Base-by-base conservation (phyloP, 2,888 invertebrate genomes). In the Ernsta delagoae region DNA sequence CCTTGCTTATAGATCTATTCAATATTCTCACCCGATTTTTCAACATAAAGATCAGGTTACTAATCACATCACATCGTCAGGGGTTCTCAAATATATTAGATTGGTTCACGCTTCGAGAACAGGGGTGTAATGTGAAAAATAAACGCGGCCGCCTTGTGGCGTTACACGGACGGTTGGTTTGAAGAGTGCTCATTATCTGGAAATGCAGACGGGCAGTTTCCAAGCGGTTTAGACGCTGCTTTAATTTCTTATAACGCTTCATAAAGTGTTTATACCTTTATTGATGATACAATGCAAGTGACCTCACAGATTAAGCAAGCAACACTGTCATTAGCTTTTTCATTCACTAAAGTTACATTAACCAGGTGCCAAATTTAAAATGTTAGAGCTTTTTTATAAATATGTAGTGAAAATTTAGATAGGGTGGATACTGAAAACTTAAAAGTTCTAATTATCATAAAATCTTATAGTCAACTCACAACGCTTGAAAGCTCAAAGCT, bases 111-210 rank as follows among this genome's bases (percentile, higher is more conserved):
- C 59, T 59, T 65, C 65, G 41, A 36, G 50, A 59, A 50, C 59
- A 54, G 65, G 65, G 65, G 59, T 60, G 66, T 66, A 59, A 66
- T 66, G 66, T 60, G 66, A 59, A 60, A 66, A 66, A 60, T 60
- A 59, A 66, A 66, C 66, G 59, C 31, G 48, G 41, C 65, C 60
- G 59, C 54, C 59, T 66, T 43, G 66, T 41, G 66, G 66, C 60
- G 66, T 66, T 60, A 53, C 53, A 66, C 43, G 41, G 66, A 43
- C 66, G 66, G 66, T 66, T 66, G 39, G 41, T 16, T 66, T 59
- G 12, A 66, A 54, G 59, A 53, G 66, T 62, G 62, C 53, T 66
- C 66, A 59, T 65, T 65, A 50, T 59, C 24, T 48, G 59, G 59
- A 5, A 7, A 7, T 9, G 16, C 39, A 66, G 59, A 66, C 66